phyloP scores from a whole-genome alignment of 2,113 vertebrate species.

The Cercopithecus mona region DNA sequence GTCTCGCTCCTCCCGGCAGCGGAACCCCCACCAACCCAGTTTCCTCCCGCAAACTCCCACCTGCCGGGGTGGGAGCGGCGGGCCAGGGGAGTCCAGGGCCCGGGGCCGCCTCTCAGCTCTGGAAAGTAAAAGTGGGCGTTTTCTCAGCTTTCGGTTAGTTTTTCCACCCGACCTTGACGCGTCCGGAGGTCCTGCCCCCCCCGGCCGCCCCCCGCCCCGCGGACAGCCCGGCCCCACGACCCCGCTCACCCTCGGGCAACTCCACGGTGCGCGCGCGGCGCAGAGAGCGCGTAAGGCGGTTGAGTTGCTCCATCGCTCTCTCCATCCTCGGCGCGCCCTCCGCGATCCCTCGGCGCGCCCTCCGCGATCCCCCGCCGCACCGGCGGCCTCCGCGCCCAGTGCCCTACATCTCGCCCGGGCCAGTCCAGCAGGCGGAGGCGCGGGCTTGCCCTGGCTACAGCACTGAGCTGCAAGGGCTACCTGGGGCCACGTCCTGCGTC shows the following conservation, averaged over 20 bases:
- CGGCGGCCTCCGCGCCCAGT: not conserved
- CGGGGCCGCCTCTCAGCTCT: not conserved
- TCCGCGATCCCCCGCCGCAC: slow-evolving; percentile 8
- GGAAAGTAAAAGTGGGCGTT: not conserved
- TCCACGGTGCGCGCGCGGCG: slow-evolving; percentile 97
- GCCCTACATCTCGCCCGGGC: slow-evolving; percentile 65
- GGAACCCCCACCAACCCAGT: not conserved
- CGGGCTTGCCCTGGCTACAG: not conserved
- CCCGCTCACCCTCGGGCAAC: slow-evolving; percentile 91
- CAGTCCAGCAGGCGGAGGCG: not conserved
- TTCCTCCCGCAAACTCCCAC: not conserved
- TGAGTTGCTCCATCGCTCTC: slow-evolving; percentile 99
- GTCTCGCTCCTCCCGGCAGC: too few species aligned
- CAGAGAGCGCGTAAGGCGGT: slow-evolving; percentile 94
- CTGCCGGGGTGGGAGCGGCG: rapidly evolving
- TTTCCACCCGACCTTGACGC: not conserved
- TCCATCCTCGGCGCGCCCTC: slow-evolving; percentile 86
- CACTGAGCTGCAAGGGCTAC: rapidly evolving
- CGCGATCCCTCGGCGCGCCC: slow-evolving; percentile 81
- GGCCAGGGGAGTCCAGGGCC: rapidly evolving
- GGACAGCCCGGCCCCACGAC: rapidly evolving
- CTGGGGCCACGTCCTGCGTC: rapidly evolving
- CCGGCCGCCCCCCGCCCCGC: not conserved
- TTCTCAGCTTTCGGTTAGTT: not conserved
- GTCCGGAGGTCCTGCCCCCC: too few species aligned